These are phyloP conservation scores for Tamandua tetradactyla DNA, from an alignment of 2,797 vertebrate genomes.

Conservation along the genomic window DNA sequence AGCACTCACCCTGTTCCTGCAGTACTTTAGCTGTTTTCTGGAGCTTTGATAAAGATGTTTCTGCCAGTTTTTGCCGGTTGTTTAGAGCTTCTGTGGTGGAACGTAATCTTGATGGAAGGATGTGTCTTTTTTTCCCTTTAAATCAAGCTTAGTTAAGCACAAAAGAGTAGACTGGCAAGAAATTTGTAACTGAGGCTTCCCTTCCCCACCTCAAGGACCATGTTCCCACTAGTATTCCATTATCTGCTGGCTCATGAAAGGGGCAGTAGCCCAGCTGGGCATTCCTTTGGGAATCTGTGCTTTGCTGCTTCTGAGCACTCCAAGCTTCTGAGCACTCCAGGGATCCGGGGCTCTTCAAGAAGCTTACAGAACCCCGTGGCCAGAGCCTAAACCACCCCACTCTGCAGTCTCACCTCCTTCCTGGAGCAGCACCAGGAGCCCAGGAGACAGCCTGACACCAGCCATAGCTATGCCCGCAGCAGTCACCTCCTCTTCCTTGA, in stretches of 20 bases:
- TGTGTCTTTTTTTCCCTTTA: not conserved
- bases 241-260: accelerated
- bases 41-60: too few species aligned
- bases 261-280: accelerated
- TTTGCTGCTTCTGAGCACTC: not conserved
- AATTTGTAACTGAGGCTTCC: not conserved
- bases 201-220: accelerated
- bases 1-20: too few species aligned
- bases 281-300: not conserved
- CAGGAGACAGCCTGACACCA: too few species aligned
- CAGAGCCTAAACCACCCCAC: not conserved
- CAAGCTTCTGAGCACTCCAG: not conserved
- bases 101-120: too few species aligned
- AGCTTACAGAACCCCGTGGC: not conserved
- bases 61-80: too few species aligned
- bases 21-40: too few species aligned
- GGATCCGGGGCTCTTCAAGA: accelerated
- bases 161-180: not conserved
- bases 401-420: not conserved
- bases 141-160: not conserved
- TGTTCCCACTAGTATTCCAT: not conserved
- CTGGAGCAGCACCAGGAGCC: not conserved
- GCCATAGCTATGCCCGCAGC: too few species aligned
- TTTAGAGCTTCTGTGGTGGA: too few species aligned
- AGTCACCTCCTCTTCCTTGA: too few species aligned